A percentile compares a stretch with the other conserved stretches of the same genome.
These are phyloP conservation scores for Leucophora obtusa DNA, from an alignment of 2,888 invertebrate species.

Conservation along the genomic window DNA sequence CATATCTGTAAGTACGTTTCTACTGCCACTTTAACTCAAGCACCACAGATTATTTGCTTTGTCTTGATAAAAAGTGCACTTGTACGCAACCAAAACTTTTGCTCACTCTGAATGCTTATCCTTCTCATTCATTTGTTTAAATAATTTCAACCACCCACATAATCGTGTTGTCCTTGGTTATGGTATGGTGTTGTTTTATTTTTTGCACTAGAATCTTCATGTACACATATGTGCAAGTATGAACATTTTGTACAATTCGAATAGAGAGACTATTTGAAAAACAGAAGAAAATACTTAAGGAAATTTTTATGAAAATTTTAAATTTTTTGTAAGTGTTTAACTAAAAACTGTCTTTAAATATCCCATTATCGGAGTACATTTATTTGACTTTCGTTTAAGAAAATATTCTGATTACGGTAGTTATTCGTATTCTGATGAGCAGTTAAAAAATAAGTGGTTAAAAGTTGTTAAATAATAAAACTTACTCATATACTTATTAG, in stretches of 20 bases:
- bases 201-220: conserved; percentile 1
- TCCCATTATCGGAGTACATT: too few relatives aligned
- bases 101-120: conserved; percentile 26
- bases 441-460: too few relatives aligned
- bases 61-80: conserved; percentile 33
- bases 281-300: too few relatives aligned
- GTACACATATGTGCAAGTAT: too few relatives aligned
- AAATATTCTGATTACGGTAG: too few relatives aligned
- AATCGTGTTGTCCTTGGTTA: conserved; percentile 45
- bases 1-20: not conserved
- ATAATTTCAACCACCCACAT: conserved; percentile 32
- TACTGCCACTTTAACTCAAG: conserved; percentile 31
- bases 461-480: too few relatives aligned
- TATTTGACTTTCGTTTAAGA: too few relatives aligned
- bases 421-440: too few relatives aligned
- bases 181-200: conserved; percentile 5
- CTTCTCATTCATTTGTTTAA: conserved; percentile 27
- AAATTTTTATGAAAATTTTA: too few relatives aligned
- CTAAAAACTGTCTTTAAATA: too few relatives aligned
- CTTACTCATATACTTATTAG: too few relatives aligned
- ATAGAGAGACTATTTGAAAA: not conserved
- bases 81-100: conserved; percentile 30
- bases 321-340: too few relatives aligned
- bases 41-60: conserved; percentile 42
- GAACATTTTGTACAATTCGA: not conserved